Base-by-base conservation (phyloP, 2,888 invertebrate genomes). In the Syrista parreyssii region DNA sequence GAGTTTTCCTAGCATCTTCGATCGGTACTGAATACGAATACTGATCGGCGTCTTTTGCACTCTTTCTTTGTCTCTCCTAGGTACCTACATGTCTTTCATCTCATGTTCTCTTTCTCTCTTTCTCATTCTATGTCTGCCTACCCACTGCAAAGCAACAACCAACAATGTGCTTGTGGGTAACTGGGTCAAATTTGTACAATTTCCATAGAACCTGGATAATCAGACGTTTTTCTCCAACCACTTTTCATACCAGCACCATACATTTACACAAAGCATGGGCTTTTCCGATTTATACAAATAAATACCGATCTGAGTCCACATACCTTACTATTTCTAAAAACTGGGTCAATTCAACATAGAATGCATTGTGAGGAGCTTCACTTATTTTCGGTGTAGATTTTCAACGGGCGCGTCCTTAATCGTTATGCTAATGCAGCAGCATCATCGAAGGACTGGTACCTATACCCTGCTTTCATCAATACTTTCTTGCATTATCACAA, bases 81-180 rank as follows among this genome's bases (percentile, higher is more conserved):
- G 40, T 55, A 55, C 40, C 4, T 55, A 9, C 23, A 23, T 23
- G 23, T 15, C 40, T 23, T 6, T 55, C 23, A 23, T 34, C 69
- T 73, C 55, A 31, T 75, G 30, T 40, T 11, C 69, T 76, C 73
- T 32, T 71, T 76, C 34, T 12, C 75, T 75, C 71, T 12, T n/a
- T 74, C 69, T 34, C 30, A 30, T 30, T 71, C 55, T 32, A 23
- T 68, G 32, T 15, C 15, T 23, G 23, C 2, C 55, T 55, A 55
- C 55, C 55, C 23, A 6, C 36, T n/a, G 71, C 12, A 69, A 15
- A 71, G 30, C 40, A n/a, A 34, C 68, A 74, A 76, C 71, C 36
- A 68, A 36, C 68, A 76, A 34, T 23, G 32, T 12, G 72, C 55
- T 55, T 55, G 23, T 55, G 9, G 55, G 55, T 55, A 55, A 55